phyloP scores from a whole-genome alignment of 2,888 invertebrate species.

The Cryptocephalus primarius region DNA sequence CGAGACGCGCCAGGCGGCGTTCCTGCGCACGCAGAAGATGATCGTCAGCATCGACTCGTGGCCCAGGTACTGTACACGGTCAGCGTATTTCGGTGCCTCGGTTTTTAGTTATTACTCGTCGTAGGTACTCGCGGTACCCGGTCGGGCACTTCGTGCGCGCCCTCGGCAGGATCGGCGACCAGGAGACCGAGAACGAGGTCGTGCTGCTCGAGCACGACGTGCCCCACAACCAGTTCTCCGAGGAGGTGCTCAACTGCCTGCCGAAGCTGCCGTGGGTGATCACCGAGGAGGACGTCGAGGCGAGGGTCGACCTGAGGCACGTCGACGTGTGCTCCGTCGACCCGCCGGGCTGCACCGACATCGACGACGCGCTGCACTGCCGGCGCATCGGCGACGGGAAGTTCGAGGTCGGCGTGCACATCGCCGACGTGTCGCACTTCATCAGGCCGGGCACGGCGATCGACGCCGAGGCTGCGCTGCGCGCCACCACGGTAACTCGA shows the following conservation, averaged over 20 bases:
- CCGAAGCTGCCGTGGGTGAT: slow-evolving; percentile 86
- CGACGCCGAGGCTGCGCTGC: slow-evolving; percentile 83
- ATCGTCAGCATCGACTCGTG: slow-evolving; percentile 95
- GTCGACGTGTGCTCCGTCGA: slow-evolving; percentile 90
- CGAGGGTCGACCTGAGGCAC: slow-evolving; percentile 74
- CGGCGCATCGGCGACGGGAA: slow-evolving; percentile 59
- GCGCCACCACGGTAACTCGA: slow-evolving; percentile 79
- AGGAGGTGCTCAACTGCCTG: slow-evolving; percentile 83
- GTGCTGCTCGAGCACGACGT: slow-evolving; percentile 93
- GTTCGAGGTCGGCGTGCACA: slow-evolving; percentile 89
- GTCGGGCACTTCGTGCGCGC: slow-evolving; percentile 89
- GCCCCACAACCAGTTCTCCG: slow-evolving; percentile 90
- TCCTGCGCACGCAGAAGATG: slow-evolving; percentile 72
- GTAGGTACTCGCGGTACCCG: no score
- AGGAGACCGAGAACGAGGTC: slow-evolving; percentile 93
- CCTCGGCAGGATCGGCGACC: slow-evolving; percentile 85
- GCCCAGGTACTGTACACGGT: no score
- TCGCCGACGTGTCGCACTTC: slow-evolving; percentile 97
- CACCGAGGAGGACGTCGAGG: slow-evolving; percentile 65
- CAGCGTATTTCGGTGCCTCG: not conserved
- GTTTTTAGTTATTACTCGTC: no score
- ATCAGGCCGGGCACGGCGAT: slow-evolving; percentile 86
- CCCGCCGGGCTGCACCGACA: slow-evolving; percentile 97
- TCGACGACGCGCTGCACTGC: slow-evolving; percentile 96
- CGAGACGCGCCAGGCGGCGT: slow-evolving; percentile 84